Evolutionary conservation across 2,797 vertebrate species (phyloP).

Genomic region (Neosalanx taihuensis): DNA sequence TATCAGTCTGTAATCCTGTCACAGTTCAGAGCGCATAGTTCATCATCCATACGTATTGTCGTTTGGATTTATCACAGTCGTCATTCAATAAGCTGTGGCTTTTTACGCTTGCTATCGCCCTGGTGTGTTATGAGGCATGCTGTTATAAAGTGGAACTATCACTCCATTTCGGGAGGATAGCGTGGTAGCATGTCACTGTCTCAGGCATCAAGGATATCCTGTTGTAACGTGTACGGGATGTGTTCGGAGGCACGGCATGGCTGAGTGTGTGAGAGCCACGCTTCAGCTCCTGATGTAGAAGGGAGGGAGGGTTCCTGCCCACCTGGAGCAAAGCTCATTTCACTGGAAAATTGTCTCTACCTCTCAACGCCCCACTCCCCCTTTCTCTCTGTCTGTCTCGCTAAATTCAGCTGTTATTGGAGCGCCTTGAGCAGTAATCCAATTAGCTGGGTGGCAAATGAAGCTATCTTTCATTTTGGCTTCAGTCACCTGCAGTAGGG

Average conservation of each 20-base stretch:
- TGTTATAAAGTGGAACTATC: neutral
- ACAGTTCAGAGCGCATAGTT: neutral
- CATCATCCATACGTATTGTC: neutral
- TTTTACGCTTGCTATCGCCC: neutral
- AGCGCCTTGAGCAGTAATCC: conserved; percentile 69
- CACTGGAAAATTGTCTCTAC: conserved; percentile 70
- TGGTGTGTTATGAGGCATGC: no score
- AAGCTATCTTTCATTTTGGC: conserved; percentile 67
- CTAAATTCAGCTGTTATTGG: conserved; percentile 63
- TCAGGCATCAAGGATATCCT: conserved; percentile 3
- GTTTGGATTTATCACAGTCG: neutral
- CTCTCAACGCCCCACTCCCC: conserved; percentile 51
- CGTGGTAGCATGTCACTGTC: conserved; percentile 24
- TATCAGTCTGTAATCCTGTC: neutral
- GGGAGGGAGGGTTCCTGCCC: conserved; percentile 57
- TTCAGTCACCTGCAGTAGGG: conserved; percentile 57
- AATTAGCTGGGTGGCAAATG: conserved; percentile 74
- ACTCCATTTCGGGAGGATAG: neutral
- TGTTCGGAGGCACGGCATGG: conserved; percentile 49
- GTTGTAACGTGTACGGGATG: conserved; percentile 28
- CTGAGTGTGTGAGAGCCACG: conserved; percentile 34
- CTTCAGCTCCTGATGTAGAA: conserved; percentile 50
- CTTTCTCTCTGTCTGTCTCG: conserved; percentile 61
- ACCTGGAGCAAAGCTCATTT: conserved; percentile 74
- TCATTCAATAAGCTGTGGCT: neutral